Evolutionary conservation across 2,797 vertebrate genomes (phyloP).

Genomic region (Sebastes minor): DNA sequence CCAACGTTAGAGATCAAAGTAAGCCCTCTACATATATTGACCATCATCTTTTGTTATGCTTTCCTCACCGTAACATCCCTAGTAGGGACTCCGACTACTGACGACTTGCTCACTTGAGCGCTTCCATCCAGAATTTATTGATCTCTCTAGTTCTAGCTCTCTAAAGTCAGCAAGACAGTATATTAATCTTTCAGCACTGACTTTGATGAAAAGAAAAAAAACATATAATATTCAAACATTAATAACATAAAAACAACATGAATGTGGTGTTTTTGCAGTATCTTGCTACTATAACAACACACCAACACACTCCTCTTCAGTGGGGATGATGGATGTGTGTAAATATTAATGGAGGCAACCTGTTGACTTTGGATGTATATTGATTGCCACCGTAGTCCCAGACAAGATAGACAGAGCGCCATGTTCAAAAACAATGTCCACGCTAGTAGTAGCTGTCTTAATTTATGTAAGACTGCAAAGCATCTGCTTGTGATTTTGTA

Average conservation of each 20-base stretch:
- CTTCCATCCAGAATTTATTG: background rate
- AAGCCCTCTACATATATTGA: no score
- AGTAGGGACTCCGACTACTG: background rate
- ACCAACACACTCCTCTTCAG: background rate
- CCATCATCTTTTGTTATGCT: no score
- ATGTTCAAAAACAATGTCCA: background rate
- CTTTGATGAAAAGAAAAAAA: background rate
- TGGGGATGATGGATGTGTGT: background rate
- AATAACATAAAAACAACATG: background rate
- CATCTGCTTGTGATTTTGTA: conserved; percentile 1
- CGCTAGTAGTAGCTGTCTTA: background rate
- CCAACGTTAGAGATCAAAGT: no score
- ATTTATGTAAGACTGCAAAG: background rate
- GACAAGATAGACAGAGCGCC: background rate
- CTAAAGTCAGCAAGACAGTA: background rate
- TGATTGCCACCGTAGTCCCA: background rate
- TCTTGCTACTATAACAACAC: background rate
- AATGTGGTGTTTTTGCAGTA: background rate
- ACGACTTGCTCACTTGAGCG: background rate
- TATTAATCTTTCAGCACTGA: background rate
- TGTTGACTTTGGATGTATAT: conserved; percentile 3
- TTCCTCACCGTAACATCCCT: no score
- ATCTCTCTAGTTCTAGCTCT: background rate
- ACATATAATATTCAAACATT: background rate
- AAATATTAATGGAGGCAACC: background rate